These are phyloP conservation scores for Peromyscus polionotus DNA, from an alignment of 2,113 vertebrate genomes.

Conservation along the genomic window DNA sequence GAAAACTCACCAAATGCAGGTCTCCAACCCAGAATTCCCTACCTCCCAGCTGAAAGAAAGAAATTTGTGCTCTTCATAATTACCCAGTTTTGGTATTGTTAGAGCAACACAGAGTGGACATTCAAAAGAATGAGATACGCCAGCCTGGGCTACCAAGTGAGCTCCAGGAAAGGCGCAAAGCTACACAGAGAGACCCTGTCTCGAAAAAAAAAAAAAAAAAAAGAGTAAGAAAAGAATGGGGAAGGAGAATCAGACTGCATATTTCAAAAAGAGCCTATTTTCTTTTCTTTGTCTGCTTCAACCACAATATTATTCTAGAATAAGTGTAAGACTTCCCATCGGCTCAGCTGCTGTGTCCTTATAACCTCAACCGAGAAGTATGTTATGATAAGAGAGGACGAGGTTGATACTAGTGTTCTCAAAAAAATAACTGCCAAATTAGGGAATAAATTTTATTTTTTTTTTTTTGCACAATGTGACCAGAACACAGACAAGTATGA, in stretches of 20 bases:
- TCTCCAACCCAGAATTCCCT: neutral
- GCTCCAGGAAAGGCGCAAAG: no score
- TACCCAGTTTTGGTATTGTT: neutral
- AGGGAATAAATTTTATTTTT: neutral
- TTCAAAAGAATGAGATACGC: no score
- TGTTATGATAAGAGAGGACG: neutral
- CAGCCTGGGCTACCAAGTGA: no score
- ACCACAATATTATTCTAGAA: neutral
- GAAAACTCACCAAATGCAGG: neutral
- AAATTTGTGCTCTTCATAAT: neutral
- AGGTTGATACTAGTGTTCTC: neutral
- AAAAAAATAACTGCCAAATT: constrained; percentile 15
- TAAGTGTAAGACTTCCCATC: neutral
- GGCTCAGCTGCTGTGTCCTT: neutral
- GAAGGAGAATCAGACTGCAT: neutral
- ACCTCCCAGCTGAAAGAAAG: neutral
- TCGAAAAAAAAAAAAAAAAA: no score
- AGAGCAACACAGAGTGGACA: neutral
- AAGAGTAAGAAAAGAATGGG: neutral
- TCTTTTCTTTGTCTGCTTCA: neutral
- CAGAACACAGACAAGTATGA: neutral
- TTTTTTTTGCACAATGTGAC: neutral
- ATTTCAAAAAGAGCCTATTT: neutral
- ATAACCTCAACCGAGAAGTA: neutral
- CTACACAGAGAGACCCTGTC: no score